Conservation (phyloP, 2,113 vertebrate genomes). For the Heptranchias perlo region DNA sequence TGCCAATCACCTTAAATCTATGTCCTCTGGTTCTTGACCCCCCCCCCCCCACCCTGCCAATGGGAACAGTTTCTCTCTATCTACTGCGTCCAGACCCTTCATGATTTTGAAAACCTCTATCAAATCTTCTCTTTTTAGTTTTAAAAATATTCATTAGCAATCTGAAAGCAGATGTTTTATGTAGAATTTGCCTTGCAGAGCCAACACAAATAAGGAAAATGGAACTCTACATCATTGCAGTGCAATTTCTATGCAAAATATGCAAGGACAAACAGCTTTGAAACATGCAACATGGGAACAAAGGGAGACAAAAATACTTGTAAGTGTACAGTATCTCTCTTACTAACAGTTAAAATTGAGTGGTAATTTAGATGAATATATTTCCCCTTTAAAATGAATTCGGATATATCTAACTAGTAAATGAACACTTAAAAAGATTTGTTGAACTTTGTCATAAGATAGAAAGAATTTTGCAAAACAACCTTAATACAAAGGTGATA, state of each 20-base stretch:
- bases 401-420: no score
- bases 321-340: not conserved
- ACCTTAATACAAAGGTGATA: not conserved
- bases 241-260: not conserved
- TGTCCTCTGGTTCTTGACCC: no score
- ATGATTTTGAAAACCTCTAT: no score
- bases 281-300: not conserved
- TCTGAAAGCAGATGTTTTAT: not conserved
- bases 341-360: not conserved
- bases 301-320: not conserved
- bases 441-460: not conserved
- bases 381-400: not conserved
- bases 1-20: no score
- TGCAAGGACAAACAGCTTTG: not conserved
- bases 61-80: no score
- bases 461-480: not conserved
- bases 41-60: no score
- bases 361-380: constrained; percentile 20
- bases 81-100: no score
- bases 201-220: not conserved
- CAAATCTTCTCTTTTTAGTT: no score
- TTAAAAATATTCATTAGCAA: not conserved
- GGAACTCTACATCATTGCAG: not conserved
- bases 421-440: not conserved
- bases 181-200: not conserved